Evolutionary conservation across 1,140 invertebrate genomes (phyloP), one percentile per base, ranked within the genome.

Genomic region (Drosophila watanabei): DNA sequence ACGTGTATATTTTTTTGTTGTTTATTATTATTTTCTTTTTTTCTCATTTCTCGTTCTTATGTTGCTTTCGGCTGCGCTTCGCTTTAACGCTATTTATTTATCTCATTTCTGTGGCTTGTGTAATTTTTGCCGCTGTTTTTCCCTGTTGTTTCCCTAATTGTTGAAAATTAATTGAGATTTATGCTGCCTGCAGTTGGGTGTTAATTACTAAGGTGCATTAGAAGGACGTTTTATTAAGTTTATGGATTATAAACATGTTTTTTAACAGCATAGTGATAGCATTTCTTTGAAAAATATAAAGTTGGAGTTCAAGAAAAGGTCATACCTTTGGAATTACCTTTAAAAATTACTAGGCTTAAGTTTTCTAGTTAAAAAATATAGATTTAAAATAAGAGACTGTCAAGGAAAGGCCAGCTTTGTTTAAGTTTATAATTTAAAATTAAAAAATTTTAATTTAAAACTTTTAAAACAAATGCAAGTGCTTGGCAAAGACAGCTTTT

Each of bases 151-250:
- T 58, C 32, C 39, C 28, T 79, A 54, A 75, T 59, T 59, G 41
- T 54, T 75, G 37, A 37, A 64, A 71, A 71, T 71, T 64, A 77
- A 80, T 77, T 85, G 73, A 62, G 73, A 51, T 57, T 81, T 62
- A 62, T 66, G 52, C 33, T 56, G 41, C 10, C n/a, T 56, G 30
- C 30, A 52, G 76, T 57, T 35, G 30, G 32, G 16, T 37, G 62
- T 66, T 83, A 43, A 71, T 41, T 28, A 45, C 24, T 18, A 24
- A 24, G 35, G 37, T 71, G 79, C 63, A 69, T 46, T 76, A 60
- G 66, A 87, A 66, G 62, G 54, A 51, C 51, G 28, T n/a, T 18
- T 37, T 45, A 73, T 52, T 73, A 37, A 2, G 24, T 49, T 73
- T 72, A 28, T 30, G 30, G 35, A 51, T 37, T 18, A 41, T 14